These are phyloP conservation scores for Oryctolagus cuniculus DNA, from an alignment of 2,113 vertebrate genomes.

Conservation along the genomic window mOryCun1.1 NC_091442.1:3609501-3610000, in stretches of 20 bases:
- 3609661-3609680: neutral
- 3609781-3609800: neutral
- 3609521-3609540: neutral
- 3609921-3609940: neutral
- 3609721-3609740: neutral
- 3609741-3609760: neutral
- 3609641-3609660: neutral
- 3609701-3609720: neutral
- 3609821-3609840: neutral
- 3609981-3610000: neutral
- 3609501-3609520: neutral
- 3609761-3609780: neutral
- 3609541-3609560: neutral
- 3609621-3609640: neutral
- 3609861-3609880: accelerated
- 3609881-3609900: neutral
- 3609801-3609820: neutral
- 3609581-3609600: neutral
- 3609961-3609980: neutral
- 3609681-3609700: neutral
- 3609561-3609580: neutral
- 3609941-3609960: neutral
- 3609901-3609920: accelerated
- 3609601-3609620: neutral
- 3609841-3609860: neutral